Base-by-base conservation (phyloP, 2,888 invertebrate species). In the Leucophenga montana region DNA sequence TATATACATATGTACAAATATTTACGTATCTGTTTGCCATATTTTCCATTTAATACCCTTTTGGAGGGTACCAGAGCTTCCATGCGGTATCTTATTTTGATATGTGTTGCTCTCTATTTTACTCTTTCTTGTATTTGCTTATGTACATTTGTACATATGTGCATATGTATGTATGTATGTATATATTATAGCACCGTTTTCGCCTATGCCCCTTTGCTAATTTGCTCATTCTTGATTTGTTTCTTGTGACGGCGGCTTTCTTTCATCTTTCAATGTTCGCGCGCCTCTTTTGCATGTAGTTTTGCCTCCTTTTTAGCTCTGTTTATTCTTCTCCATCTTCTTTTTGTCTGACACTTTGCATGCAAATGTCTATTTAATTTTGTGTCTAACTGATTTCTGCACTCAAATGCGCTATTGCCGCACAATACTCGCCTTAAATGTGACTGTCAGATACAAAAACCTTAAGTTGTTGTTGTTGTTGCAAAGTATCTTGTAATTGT, bases 291-390 rank as follows among this genome's bases (percentile, higher is more conserved):
- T 59, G 71, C 64, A 48, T 59, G 70, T 69, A 71, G 74, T 74
- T 74, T 75, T 77, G 78, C 75, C 78, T 78, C 75, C 80, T 80
- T 20, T 39, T 46, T 14, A 14, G 13, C n/a, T 46, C 73, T 78
- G 81, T 79, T 78, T 70, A 11, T 74, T 72, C 57, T 31, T 56
- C 16, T 33, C 31, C 54, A 3, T 70, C 22, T 56, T 22, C 61
- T 67, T 13, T 66, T 73, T 57, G 22, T 27, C 56, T 59, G 65
- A 68, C 64, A 59, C 56, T 54, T 76, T 73, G 77, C 83, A 82
- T 85, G 83, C 79, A 85, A 84, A 76, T 77, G 82, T 83, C 80
- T 83, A 80, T 83, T 83, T 83, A 82, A 83, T 71, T 73, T 71
- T 48, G 65, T 69, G 59, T 67, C 71, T 71, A 71, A 73, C 67